phyloP scores from a whole-genome alignment of 1,140 invertebrate genomes.

The Megalopta genalis region DNA sequence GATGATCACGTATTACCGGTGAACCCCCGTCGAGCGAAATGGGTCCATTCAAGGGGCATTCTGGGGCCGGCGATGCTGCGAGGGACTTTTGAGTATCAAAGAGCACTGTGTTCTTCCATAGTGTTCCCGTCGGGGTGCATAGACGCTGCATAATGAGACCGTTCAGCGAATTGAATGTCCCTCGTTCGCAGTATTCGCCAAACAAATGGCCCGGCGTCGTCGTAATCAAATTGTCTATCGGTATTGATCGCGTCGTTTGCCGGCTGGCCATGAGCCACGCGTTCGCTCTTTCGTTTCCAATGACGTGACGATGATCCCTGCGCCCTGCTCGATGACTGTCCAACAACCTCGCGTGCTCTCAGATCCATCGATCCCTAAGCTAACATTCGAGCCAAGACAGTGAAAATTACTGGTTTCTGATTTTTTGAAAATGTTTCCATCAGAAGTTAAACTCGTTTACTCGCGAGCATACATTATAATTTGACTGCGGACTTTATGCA shows the following conservation, averaged over 20 bases:
- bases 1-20: conserved; percentile 64
- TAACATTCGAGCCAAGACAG: too few species aligned
- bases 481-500: too few species aligned
- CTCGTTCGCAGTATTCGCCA: conserved; percentile 25
- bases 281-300: not conserved
- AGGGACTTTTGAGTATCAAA: conserved; percentile 57
- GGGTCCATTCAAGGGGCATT: conserved; percentile 61
- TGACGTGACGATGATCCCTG: not conserved
- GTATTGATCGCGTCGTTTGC: conserved; percentile 13
- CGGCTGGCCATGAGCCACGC: not conserved
- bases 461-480: too few species aligned
- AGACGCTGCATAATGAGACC: conserved; percentile 57
- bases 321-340: not conserved
- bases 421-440: too few species aligned
- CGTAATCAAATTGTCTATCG: conserved; percentile 23
- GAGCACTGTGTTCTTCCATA: conserved; percentile 58
- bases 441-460: too few species aligned
- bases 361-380: not conserved
- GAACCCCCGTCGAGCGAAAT: conserved; percentile 60
- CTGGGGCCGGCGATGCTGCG: conserved; percentile 33
- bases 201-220: conserved; percentile 27
- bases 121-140: conserved; percentile 57
- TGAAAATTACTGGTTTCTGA: too few species aligned
- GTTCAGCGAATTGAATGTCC: conserved; percentile 41
- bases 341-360: not conserved